Evolutionary conservation across 2,113 vertebrate species (phyloP).

Genomic region (Campylomormyrus tamandua): DNA sequence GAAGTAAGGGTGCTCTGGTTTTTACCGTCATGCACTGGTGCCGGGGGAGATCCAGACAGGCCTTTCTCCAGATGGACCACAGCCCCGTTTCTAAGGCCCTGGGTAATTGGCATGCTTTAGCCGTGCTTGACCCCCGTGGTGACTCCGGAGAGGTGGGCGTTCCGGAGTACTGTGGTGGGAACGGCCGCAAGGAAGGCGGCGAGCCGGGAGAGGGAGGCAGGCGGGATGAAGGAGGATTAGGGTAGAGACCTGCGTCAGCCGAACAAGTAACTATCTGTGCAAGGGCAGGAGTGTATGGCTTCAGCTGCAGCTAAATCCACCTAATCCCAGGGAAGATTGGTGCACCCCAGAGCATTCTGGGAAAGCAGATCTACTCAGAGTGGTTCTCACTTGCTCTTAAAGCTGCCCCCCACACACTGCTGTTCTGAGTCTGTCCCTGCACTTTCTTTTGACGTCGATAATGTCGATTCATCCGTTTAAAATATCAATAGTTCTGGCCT

Average conservation of each 20-base stretch:
- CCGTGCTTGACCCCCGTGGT: neutral
- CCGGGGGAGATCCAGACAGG: neutral
- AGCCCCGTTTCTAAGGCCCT: neutral
- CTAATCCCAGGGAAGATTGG: conserved; percentile 1
- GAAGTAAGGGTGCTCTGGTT: neutral
- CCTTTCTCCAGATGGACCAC: neutral
- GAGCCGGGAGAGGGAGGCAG: neutral
- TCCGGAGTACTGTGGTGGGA: neutral
- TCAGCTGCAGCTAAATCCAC: neutral
- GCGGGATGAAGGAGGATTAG: neutral
- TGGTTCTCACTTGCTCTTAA: neutral
- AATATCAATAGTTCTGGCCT: neutral
- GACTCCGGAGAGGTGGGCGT: neutral
- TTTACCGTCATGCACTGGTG: neutral
- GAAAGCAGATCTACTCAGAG: neutral
- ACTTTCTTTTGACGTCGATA: neutral
- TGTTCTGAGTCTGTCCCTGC: neutral
- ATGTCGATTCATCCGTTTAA: neutral
- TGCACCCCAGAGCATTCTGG: neutral
- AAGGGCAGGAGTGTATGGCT: neutral
- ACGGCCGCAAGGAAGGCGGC: neutral
- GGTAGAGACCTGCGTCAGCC: neutral
- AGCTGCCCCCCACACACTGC: neutral
- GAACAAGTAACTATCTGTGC: neutral
- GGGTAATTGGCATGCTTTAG: neutral